These are phyloP conservation scores for Upupa epops DNA, from an alignment of 2,113 vertebrate genomes.

Conservation along the genomic window DNA sequence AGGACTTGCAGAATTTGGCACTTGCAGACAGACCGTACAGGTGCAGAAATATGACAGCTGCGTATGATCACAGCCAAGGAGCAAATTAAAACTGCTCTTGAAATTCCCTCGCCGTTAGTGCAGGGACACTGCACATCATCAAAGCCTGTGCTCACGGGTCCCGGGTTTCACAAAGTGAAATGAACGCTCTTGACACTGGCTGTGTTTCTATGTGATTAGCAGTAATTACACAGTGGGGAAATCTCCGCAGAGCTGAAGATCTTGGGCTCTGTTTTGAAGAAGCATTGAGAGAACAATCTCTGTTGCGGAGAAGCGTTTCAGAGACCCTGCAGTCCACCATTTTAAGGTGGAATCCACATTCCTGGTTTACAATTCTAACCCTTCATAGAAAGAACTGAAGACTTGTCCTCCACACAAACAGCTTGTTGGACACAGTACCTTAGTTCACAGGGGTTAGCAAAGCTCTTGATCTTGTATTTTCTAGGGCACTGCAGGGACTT, in stretches of 20 bases:
- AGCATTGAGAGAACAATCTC: too few species aligned
- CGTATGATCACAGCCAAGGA: not conserved
- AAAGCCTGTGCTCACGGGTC: not conserved
- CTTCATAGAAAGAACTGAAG: not conserved
- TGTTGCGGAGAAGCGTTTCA: not conserved
- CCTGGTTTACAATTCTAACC: not conserved
- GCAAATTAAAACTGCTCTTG: not conserved
- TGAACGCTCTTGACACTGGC: not conserved
- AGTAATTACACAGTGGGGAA: not conserved
- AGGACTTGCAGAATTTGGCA: conserved; percentile 36
- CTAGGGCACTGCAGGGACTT: not conserved
- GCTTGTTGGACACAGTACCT: not conserved
- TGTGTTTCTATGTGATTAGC: not conserved
- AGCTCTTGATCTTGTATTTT: not conserved
- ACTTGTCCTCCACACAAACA: not conserved
- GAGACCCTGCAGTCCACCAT: not conserved
- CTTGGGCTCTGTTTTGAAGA: not conserved
- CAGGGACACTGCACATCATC: conserved; percentile 37
- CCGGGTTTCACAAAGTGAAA: conserved; percentile 14
- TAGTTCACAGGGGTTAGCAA: not conserved
- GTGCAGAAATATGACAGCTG: conserved; percentile 52
- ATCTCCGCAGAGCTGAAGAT: not conserved
- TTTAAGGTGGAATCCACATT: not conserved
- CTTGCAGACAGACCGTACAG: conserved; percentile 6
- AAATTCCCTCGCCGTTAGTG: conserved; percentile 42